Base-by-base conservation (phyloP, 1,140 invertebrate genomes). In the Drosophila littoralis region DNA sequence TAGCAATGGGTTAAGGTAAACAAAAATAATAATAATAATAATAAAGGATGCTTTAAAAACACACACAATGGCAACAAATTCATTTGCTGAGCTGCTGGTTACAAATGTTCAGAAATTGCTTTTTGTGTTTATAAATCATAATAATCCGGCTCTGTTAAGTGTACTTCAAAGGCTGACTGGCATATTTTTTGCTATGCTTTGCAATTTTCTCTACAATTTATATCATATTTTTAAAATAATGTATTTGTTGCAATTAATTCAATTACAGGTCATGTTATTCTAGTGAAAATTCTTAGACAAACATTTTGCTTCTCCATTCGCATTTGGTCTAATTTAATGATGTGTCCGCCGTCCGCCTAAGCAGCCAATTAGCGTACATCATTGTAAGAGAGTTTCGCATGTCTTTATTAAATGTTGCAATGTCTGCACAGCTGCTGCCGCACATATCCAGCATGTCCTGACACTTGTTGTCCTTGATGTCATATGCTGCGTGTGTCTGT, bases 381-480 rank as follows among this genome's bases (percentile, higher is more conserved):
- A 71, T 75, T 46, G 55, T 54, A 28, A 28, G 42, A 64, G 59
- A 42, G 15, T 65, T 75, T 70, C 45, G 8, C 68, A 75, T 75
- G 73, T 75, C 60, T 75, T 60, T 71, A 75, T 75, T 71, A 71
- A 71, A 75, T 75, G 57, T 52, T 63, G 58, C 69, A 73, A 52
- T 73, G 64, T 68, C 65, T 48, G 65, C 48, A 64, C 67, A 75
- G 59, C 60, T 65, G 40, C 35, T n/a, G 9, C 6, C 35, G 15
- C 54, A 17, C 15, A 32, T 57, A 48, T 35, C 36, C 22, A 42
- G 28, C 50, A 50, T 66, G 54, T 59, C 46, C 46, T 69, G 57
- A 38, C 50, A 65, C 70, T 32, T 73, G 65, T 48, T 60, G 57
- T 58, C 42, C 38, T 52, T 48, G 45, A 43, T 63, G 50, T 61